Conservation (phyloP, 2,888 invertebrate species). For the Lepidochitona cinerea region DNA sequence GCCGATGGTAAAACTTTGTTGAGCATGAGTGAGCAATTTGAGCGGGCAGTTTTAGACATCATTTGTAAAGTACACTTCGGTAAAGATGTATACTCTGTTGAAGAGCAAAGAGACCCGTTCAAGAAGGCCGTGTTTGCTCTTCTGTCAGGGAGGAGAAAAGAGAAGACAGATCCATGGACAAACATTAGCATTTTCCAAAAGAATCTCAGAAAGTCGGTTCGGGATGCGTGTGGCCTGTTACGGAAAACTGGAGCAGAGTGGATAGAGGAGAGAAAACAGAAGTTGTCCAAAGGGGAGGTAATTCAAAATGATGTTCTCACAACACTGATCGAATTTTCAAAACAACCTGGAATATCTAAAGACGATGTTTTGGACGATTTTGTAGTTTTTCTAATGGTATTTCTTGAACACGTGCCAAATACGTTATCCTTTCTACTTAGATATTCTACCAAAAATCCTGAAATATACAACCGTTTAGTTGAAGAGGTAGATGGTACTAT, state of each 20-base stretch:
- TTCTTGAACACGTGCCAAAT: not conserved
- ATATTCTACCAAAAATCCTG: not conserved
- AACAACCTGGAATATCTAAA: not conserved
- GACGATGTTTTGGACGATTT: constrained; percentile 2
- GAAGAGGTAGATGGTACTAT: not conserved
- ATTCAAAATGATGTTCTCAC: not conserved
- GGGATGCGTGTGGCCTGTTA: not conserved
- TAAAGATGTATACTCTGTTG: not conserved
- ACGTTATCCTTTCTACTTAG: not conserved
- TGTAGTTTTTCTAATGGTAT: not conserved
- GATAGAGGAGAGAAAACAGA: not conserved
- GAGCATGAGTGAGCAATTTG: not conserved
- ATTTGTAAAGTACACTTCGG: not conserved
- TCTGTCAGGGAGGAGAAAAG: not conserved
- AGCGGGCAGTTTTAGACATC: not conserved
- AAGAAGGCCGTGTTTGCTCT: not conserved
- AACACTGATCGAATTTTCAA: not conserved
- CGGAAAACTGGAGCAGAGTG: not conserved
- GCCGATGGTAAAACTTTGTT: not conserved
- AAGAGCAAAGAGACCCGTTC: not conserved
- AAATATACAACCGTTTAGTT: not conserved
- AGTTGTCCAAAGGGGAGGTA: not conserved
- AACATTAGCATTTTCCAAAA: not conserved
- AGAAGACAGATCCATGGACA: not conserved
- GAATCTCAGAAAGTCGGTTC: not conserved